phyloP scores from a whole-genome alignment of 2,888 invertebrate species.

The Plebejus melissa region DNA sequence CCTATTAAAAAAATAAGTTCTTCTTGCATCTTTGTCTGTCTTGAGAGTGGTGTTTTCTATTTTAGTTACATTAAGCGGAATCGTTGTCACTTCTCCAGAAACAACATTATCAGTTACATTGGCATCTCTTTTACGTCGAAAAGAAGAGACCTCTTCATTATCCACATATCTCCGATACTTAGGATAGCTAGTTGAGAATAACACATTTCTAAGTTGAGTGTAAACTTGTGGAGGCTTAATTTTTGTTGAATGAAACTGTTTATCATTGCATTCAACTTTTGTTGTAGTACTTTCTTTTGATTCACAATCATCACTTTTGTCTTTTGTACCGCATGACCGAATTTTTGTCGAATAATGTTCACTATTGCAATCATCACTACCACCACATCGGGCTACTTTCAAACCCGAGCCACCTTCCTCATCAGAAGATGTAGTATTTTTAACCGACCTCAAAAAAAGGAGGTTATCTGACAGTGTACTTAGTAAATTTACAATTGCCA shows the following conservation, averaged over 20 bases:
- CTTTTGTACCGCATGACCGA: not conserved
- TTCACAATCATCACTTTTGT: not conserved
- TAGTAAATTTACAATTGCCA: not conserved
- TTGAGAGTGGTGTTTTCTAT: not conserved
- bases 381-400: not conserved
- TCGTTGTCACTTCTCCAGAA: not conserved
- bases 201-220: not conserved
- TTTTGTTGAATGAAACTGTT: not conserved
- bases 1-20: not conserved
- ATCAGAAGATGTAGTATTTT: not conserved
- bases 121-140: conserved; percentile 36
- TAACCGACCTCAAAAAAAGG: too few species aligned
- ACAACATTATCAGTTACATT: conserved; percentile 28
- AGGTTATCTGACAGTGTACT: not conserved
- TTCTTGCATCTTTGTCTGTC: not conserved
- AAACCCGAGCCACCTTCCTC: not conserved
- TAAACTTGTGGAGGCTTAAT: not conserved
- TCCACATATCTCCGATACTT: not conserved
- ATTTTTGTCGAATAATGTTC: not conserved
- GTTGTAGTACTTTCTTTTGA: not conserved
- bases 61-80: not conserved
- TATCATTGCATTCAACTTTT: not conserved
- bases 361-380: not conserved
- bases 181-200: not conserved
- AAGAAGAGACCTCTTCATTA: not conserved